These are phyloP conservation scores for Dryadula phaetusa DNA, from an alignment of 2,888 invertebrate genomes.

Conservation along the genomic window DNA sequence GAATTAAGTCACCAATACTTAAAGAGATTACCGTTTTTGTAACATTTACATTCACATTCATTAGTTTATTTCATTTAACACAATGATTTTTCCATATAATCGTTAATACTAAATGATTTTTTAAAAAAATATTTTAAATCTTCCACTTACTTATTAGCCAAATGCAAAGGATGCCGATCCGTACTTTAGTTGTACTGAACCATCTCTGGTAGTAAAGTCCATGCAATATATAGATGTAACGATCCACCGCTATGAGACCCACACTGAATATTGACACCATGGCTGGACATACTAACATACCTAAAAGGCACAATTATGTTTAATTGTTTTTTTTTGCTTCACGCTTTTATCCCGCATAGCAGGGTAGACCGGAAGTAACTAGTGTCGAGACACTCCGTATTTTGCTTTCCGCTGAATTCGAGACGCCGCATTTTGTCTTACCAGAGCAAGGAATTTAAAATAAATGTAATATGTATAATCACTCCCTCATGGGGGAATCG, in stretches of 20 bases:
- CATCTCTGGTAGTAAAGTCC: constrained; percentile 86
- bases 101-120: background rate
- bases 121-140: background rate
- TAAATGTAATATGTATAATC: too few species aligned
- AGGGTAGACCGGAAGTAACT: too few species aligned
- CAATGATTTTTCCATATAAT: constrained; percentile 26
- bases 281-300: constrained; percentile 86
- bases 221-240: constrained; percentile 86
- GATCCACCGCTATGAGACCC: constrained; percentile 86
- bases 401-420: too few species aligned
- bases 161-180: constrained; percentile 80
- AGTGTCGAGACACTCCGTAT: too few species aligned
- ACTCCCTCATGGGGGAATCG: too few species aligned
- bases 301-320: constrained; percentile 58
- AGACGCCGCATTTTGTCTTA: too few species aligned
- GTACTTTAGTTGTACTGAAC: constrained; percentile 84
- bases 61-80: background rate
- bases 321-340: too few species aligned
- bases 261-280: constrained; percentile 87
- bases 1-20: background rate
- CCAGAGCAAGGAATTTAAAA: too few species aligned
- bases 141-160: constrained; percentile 36
- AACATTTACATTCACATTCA: background rate
- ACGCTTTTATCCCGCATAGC: too few species aligned
- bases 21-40: background rate